These are phyloP conservation scores for Dicyrtoma fusca DNA, from an alignment of 2,888 invertebrate species.

Conservation along the genomic window DNA sequence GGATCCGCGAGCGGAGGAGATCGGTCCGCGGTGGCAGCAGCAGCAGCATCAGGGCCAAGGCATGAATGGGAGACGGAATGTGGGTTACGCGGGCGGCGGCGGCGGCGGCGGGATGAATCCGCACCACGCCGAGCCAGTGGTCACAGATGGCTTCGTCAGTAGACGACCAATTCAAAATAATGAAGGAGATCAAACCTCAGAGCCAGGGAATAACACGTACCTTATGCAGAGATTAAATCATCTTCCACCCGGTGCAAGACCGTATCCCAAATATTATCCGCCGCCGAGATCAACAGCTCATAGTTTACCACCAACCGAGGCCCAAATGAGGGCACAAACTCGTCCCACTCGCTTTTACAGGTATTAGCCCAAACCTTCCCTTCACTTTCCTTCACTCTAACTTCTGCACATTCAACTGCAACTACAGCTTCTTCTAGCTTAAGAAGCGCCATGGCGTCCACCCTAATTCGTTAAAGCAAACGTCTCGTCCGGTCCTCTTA, in stretches of 20 bases:
- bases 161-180: conserved; percentile 10
- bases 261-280: conserved; percentile 24
- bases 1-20: conserved; percentile 47
- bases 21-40: conserved; percentile 49
- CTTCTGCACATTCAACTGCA: too few relatives aligned
- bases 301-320: conserved; percentile 31
- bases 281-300: conserved; percentile 25
- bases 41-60: conserved; percentile 12
- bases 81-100: conserved; percentile 8
- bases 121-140: neutral
- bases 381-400: too few relatives aligned
- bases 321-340: conserved; percentile 31
- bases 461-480: too few relatives aligned
- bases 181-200: conserved; percentile 10
- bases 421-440: too few relatives aligned
- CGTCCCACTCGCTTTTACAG: conserved; percentile 35
- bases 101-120: neutral
- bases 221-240: conserved; percentile 38
- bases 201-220: conserved; percentile 37
- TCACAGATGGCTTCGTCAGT: conserved; percentile 35
- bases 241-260: conserved; percentile 35
- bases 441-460: too few relatives aligned
- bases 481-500: too few relatives aligned
- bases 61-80: neutral
- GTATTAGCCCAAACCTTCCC: neutral